These are phyloP conservation scores for Rhinoderma darwinii DNA, from an alignment of 2,113 vertebrate species.

Conservation along the genomic window DNA sequence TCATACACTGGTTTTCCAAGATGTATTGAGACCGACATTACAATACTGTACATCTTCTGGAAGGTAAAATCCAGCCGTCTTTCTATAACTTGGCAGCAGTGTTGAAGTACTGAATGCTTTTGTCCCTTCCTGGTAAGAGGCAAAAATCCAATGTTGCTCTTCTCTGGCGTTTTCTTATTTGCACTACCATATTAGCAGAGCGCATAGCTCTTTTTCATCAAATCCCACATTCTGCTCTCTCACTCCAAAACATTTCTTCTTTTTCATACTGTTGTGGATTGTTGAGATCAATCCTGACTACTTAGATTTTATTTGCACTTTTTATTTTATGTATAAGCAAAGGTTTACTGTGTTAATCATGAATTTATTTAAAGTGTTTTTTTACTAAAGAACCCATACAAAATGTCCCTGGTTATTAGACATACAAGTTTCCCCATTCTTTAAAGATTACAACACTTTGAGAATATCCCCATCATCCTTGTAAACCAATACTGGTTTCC, in stretches of 20 bases:
- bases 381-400: not conserved
- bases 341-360: not conserved
- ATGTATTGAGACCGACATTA: not conserved
- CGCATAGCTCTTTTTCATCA: not conserved
- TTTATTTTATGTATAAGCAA: conserved; percentile 12
- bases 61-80: not conserved
- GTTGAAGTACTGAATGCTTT: not conserved
- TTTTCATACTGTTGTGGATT: conserved; percentile 12
- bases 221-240: not conserved
- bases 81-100: not conserved
- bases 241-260: conserved; percentile 13
- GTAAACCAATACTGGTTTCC: not conserved
- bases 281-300: conserved; percentile 49
- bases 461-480: not conserved
- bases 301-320: conserved; percentile 56
- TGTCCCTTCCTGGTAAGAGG: not conserved
- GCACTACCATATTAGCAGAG: not conserved
- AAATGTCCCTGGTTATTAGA: not conserved
- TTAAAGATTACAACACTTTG: not conserved
- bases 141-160: not conserved
- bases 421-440: not conserved
- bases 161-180: conserved; percentile 1
- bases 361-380: not conserved
- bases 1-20: not conserved
- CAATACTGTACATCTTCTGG: not conserved